These are phyloP conservation scores for Silurus glanis DNA, from an alignment of 2,113 vertebrate genomes.

Conservation along the genomic window DNA sequence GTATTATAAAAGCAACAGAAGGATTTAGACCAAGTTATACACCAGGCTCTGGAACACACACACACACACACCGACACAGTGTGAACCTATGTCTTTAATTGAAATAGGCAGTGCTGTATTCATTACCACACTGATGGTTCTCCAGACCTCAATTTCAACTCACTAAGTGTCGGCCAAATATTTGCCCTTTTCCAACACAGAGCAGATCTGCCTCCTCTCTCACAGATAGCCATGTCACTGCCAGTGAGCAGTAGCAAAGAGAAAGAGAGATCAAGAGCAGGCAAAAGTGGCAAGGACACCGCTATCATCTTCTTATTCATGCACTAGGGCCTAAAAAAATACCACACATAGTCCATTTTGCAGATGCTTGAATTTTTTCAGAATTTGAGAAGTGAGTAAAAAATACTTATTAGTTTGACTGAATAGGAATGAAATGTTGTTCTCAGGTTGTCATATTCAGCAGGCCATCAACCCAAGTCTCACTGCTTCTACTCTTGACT, in stretches of 20 bases:
- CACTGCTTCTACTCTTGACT: neutral
- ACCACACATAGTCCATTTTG: neutral
- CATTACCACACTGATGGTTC: neutral
- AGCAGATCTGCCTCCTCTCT: neutral
- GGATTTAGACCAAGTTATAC: neutral
- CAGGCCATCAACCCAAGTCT: neutral
- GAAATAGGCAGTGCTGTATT: neutral
- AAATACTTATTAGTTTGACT: conserved; percentile 1
- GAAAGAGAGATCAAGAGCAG: neutral
- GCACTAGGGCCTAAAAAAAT: neutral
- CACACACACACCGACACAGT: neutral
- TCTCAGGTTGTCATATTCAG: neutral
- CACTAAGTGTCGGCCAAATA: conserved; percentile 3
- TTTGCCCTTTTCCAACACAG: neutral
- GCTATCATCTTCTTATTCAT: neutral
- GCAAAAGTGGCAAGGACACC: neutral
- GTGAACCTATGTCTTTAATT: neutral
- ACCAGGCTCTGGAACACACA: neutral
- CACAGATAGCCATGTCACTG: neutral
- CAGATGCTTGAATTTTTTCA: neutral
- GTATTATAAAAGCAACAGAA: neutral
- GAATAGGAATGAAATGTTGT: neutral
- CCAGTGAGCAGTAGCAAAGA: neutral
- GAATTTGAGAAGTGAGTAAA: neutral
- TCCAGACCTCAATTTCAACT: conserved; percentile 3